Evolutionary conservation across 2,888 invertebrate species (phyloP), one percentile per base, ranked within the genome.

Genomic region (Cremastobaeus sp.): DNA sequence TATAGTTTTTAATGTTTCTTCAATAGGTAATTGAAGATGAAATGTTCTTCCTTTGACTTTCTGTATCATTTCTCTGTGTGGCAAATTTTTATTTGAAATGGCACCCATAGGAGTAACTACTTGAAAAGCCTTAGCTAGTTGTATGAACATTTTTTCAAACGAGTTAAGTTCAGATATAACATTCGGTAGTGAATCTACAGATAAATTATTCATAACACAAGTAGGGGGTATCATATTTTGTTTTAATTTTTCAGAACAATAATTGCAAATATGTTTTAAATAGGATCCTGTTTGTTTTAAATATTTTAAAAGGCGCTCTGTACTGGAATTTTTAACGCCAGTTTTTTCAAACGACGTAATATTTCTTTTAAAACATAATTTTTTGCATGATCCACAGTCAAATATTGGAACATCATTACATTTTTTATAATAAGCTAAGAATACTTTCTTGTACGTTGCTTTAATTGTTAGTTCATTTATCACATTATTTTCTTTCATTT

Each of bases 81-180:
- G 83, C 60, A 83, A 3, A 43, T 78, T 79, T 66, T 78, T 79
- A 12, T 83, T 85, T 0, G 8, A 37, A 2, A 86, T 83, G 4
- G 84, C 77, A 41, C 74, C 78, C 79, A 85, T 80, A 39, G 59
- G 48, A 34, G 73, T 43, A n/a, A 85, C 76, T 1, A 81, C 81
- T 77, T 86, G 85, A 74, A 84, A 85, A 2, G 85, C 82, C 78
- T 84, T 85, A 11, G 83, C 83, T 69, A 80, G 54, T 71, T 82
- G 81, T 45, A 83, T 82, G 4, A 83, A 76, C 8, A 78, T 75
- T 73, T 76, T 79, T 72, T 83, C 78, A 64, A 12, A 39, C 6
- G 2, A 5, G 11, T 54, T 54, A n/a, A 54, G n/a, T 8, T 25
- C 15, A 12, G 6, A 12, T 34, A 48, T 48, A n/a, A 30, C 30